Conservation (phyloP, 2,888 invertebrate species). For the Eurytoma adleriae region DNA sequence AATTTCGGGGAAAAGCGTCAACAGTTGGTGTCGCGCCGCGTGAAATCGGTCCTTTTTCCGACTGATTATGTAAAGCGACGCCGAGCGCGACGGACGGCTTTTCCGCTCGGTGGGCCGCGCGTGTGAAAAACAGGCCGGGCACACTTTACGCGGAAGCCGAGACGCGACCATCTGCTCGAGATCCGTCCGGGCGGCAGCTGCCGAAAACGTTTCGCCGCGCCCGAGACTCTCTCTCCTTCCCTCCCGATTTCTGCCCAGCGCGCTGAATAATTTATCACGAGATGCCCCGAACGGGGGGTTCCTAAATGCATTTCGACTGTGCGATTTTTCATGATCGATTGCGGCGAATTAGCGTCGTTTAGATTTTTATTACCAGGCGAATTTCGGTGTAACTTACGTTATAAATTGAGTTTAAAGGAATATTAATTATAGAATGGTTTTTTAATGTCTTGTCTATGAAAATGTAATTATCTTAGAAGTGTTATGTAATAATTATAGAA, state of each 20-base stretch:
- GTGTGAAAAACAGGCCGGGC: slow-evolving; percentile 1
- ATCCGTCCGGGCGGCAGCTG: slow-evolving; percentile 11
- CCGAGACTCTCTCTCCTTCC: neutral
- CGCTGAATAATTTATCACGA: neutral
- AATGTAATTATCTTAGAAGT: too few relatives aligned
- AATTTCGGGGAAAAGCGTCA: too few relatives aligned
- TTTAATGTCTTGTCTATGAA: too few relatives aligned
- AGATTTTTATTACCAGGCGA: too few relatives aligned
- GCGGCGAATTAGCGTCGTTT: too few relatives aligned
- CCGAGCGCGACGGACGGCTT: slow-evolving; percentile 14
- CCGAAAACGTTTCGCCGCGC: neutral
- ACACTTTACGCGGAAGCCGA: slow-evolving; percentile 28
- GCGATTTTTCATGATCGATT: too few relatives aligned
- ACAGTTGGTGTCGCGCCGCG: slow-evolving; percentile 4
- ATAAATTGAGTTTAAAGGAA: too few relatives aligned
- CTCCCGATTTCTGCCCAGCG: neutral
- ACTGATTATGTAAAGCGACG: slow-evolving; percentile 21
- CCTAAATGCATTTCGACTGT: too few relatives aligned
- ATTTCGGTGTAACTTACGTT: too few relatives aligned
- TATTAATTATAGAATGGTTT: too few relatives aligned
- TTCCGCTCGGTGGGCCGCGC: slow-evolving; percentile 31
- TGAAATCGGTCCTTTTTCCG: neutral
- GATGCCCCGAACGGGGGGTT: too few relatives aligned
- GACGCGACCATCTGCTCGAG: slow-evolving; percentile 35
- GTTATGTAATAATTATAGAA: too few relatives aligned